Conservation (phyloP, 1,140 invertebrate species). For the Drosophila pseudoananassae region DNA sequence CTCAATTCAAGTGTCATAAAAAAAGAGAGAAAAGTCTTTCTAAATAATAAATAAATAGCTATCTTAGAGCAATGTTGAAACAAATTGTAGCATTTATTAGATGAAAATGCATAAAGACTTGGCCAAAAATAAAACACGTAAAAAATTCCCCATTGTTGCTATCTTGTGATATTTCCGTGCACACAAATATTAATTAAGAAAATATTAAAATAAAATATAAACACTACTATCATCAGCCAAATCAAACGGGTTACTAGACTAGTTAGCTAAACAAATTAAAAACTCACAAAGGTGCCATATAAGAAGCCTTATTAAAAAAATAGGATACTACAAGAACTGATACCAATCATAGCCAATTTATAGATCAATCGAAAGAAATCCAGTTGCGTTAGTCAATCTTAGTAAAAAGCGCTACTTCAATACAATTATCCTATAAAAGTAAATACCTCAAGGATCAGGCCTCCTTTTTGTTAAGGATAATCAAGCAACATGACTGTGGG, state of each 20-base stretch:
- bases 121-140: conserved; percentile 81
- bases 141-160: conserved; percentile 66
- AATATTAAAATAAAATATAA: conserved; percentile 6
- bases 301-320: conserved; percentile 21
- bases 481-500: conserved; percentile 71
- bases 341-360: conserved; percentile 35
- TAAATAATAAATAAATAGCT: conserved; percentile 18
- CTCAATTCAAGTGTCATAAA: conserved; percentile 32
- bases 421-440: conserved; percentile 2
- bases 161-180: conserved; percentile 66
- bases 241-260: conserved; percentile 50
- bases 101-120: conserved; percentile 83
- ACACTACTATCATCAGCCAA: conserved; percentile 26
- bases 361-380: conserved; percentile 37
- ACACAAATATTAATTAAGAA: conserved; percentile 40
- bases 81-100: conserved; percentile 62
- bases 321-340: conserved; percentile 11
- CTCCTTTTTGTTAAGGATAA: not conserved
- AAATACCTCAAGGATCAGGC: not conserved
- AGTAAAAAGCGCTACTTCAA: conserved; percentile 4
- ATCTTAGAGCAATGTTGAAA: conserved; percentile 35
- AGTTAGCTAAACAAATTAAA: conserved; percentile 54
- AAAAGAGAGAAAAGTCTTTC: conserved; percentile 30
- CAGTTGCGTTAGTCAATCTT: conserved; percentile 20
- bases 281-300: conserved; percentile 61